Conservation (phyloP, 92 coral and sea anemone genomes). For the Scolanthus callimorphus region DNA sequence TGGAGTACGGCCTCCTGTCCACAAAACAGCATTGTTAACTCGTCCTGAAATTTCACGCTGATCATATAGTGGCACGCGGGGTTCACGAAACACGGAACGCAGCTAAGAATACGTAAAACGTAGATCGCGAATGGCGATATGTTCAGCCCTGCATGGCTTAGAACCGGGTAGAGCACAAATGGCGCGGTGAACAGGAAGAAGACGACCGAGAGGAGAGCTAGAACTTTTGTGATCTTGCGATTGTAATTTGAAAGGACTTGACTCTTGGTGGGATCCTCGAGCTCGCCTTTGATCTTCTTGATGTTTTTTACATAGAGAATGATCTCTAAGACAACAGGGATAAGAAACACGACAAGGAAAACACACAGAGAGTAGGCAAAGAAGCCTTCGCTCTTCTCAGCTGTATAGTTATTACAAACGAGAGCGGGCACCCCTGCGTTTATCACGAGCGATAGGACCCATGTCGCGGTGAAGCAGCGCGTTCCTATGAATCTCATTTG, state of each 20-base stretch:
- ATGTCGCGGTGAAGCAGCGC: conserved; percentile 20
- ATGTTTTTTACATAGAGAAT: conserved; percentile 11
- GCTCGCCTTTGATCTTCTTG: conserved; percentile 1
- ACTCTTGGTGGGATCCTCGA: conserved; percentile 5
- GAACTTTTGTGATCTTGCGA: conserved; percentile 25
- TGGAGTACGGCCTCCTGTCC: background rate
- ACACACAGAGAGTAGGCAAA: conserved; percentile 3
- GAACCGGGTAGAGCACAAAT: conserved; percentile 9
- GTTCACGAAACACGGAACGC: conserved; percentile 25
- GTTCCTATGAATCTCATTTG: conserved; percentile 2
- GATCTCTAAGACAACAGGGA: conserved; percentile 8
- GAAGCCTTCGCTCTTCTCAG: conserved; percentile 3
- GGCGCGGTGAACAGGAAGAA: conserved; percentile 17
- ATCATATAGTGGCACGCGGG: conserved; percentile 19
- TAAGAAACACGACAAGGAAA: background rate
- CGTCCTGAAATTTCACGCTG: conserved; percentile 32
- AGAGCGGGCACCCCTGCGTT: conserved; percentile 42
- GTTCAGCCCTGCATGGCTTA: background rate
- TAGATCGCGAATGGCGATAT: conserved; percentile 14
- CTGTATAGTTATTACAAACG: conserved; percentile 22
- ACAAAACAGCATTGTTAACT: conserved; percentile 12
- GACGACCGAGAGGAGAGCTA: conserved; percentile 12
- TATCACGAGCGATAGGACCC: conserved; percentile 25
- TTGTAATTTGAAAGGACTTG: conserved; percentile 7
- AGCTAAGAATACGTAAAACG: conserved; percentile 13